Conservation (phyloP, 2,113 vertebrate genomes). For the Mastomys natalensis region DNA sequence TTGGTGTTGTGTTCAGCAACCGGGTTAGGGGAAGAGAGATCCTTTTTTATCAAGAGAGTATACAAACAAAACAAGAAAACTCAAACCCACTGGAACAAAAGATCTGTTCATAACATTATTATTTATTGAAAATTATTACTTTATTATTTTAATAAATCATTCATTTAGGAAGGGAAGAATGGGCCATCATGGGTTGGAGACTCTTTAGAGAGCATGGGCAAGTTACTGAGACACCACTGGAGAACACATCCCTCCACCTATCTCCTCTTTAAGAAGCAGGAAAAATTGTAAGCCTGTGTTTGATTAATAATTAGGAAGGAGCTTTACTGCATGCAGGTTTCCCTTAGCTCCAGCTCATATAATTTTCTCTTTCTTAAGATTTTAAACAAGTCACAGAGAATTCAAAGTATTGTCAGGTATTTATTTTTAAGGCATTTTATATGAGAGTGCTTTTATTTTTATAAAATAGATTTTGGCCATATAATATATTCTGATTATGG, state of each 20-base stretch:
- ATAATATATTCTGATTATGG: background rate
- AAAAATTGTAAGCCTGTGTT: accelerated
- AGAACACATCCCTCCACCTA: background rate
- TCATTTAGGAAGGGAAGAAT: background rate
- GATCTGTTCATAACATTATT: background rate
- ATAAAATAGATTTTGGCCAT: background rate
- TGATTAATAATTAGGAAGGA: background rate
- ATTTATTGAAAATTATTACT: background rate
- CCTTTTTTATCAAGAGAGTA: background rate
- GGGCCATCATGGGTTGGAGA: accelerated
- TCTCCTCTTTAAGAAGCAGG: background rate
- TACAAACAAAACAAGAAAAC: background rate
- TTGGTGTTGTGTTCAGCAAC: background rate
- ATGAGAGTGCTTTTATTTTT: background rate
- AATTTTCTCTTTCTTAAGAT: background rate
- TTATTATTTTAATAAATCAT: background rate
- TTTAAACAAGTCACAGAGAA: background rate
- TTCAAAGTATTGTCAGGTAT: background rate
- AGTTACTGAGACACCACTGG: too few species aligned
- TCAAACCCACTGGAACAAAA: background rate
- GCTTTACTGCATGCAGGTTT: accelerated
- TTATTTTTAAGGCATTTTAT: background rate
- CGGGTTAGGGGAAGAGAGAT: too few species aligned
- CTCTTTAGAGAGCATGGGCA: background rate
- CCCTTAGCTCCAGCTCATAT: background rate